Evolutionary conservation across 2,113 vertebrate species (phyloP), one percentile per base, ranked within the genome.

Genomic region (Trichomycterus rosablanca): DNA sequence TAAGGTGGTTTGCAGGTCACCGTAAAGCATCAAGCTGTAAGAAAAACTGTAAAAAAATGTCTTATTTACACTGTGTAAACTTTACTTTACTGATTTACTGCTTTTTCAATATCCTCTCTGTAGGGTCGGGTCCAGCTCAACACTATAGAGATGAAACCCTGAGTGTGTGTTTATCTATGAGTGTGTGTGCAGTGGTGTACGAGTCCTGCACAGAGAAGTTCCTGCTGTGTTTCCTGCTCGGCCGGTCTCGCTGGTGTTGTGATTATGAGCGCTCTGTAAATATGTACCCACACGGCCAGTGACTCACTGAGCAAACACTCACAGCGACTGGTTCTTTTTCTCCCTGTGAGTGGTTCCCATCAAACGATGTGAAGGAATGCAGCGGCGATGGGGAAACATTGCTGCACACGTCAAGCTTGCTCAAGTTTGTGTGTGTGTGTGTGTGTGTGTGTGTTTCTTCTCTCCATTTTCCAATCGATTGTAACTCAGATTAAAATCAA

Each of bases 221-320:
- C 77, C 78, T 79, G 76, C 69, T 72, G 48, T 1, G 40, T 63
- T 76, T 81, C 77, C 68, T 80, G 66, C 53, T 76, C 63, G 72
- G 53, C 59, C 24, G 64, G 73, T 66, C 65, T 75, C 32, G 19
- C 37, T 54, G 11, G 19, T 67, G 71, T 71, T 75, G 64, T 74
- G 66, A 77, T 70, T 76, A 71, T 40, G 37, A 63, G 44, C 26
- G 20, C 56, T 67, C 70, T 26, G 71, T 73, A 78, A 79, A 83
- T 78, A 81, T 74, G 70, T 70, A 69, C 72, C 57, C 59, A 66
- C 44, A 61, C 32, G 10, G 37, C 45, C 1, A 70, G 54, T 80
- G 77, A 81, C 42, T 84, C 82, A 83, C 48, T 76, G 34, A 64
- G 50, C 68, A 80, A 83, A 78, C 76, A 74, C 26, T 49, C 7